Conservation (phyloP, 2,113 vertebrate genomes). For the Thymallus thymallus region DNA sequence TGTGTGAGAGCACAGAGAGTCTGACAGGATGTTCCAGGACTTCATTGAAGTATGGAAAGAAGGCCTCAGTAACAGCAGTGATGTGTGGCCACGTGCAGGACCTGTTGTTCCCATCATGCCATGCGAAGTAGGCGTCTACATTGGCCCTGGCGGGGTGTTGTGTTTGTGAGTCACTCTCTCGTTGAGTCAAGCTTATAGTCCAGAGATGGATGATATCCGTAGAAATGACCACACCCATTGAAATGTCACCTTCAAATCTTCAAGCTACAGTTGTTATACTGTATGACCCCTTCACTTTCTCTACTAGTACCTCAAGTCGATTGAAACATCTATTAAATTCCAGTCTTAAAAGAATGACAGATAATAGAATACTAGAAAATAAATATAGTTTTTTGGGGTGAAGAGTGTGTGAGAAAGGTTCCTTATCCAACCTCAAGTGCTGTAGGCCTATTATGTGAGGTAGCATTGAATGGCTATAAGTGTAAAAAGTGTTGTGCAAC, state of each 20-base stretch:
- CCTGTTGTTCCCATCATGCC: neutral
- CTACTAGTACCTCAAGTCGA: too few relatives aligned
- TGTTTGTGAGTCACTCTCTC: neutral
- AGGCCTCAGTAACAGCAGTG: neutral
- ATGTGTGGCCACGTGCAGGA: neutral
- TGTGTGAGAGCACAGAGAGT: neutral
- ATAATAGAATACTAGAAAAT: too few relatives aligned
- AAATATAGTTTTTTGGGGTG: too few relatives aligned
- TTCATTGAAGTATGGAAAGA: neutral
- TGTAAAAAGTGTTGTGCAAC: too few relatives aligned
- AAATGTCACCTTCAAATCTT: neutral
- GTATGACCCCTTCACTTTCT: too few relatives aligned
- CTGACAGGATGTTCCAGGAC: neutral
- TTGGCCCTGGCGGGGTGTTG: neutral
- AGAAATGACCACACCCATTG: constrained; percentile 1
- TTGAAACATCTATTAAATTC: too few relatives aligned
- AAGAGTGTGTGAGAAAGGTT: too few relatives aligned
- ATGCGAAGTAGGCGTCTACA: neutral
- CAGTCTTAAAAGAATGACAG: too few relatives aligned
- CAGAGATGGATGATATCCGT: neutral
- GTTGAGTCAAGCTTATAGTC: neutral
- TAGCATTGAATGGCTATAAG: too few relatives aligned
- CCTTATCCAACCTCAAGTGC: too few relatives aligned
- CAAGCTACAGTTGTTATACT: too few relatives aligned
- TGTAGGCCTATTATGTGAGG: too few relatives aligned